phyloP scores from a whole-genome alignment of 2,888 invertebrate species.

The Pseudanteris insignis region DNA sequence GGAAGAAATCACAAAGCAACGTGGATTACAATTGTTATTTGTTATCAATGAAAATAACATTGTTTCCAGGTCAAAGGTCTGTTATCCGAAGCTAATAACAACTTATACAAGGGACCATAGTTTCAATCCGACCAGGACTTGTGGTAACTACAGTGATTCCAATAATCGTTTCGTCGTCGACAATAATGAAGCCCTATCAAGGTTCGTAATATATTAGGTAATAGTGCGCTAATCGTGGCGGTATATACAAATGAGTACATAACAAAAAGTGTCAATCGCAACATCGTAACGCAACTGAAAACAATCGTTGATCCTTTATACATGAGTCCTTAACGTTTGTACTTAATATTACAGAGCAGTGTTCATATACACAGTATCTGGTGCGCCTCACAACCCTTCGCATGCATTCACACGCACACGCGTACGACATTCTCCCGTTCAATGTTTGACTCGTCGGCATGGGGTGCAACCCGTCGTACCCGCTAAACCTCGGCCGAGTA shows the following conservation, averaged over 20 bases:
- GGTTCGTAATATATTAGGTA: slow-evolving; percentile 60
- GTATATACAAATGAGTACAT: slow-evolving; percentile 66
- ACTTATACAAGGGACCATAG: too few relatives aligned
- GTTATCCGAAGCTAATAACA: too few relatives aligned
- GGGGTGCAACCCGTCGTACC: slow-evolving; percentile 15
- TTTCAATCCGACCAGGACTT: too few relatives aligned
- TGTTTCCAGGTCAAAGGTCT: too few relatives aligned
- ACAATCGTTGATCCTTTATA: slow-evolving; percentile 53
- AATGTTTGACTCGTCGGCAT: slow-evolving; percentile 24
- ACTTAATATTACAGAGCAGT: slow-evolving; percentile 58
- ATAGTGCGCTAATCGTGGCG: slow-evolving; percentile 65
- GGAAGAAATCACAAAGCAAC: too few relatives aligned
- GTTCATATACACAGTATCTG: slow-evolving; percentile 47
- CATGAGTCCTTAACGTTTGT: slow-evolving; percentile 55
- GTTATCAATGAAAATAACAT: too few relatives aligned
- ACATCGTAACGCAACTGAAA: slow-evolving; percentile 45
- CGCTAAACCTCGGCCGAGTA: background rate
- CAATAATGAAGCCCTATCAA: slow-evolving; percentile 62
- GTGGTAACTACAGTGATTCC: too few relatives aligned
- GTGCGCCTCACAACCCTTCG: slow-evolving; percentile 21
- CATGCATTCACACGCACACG: slow-evolving; percentile 13
- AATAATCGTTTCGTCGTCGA: slow-evolving; percentile 50
- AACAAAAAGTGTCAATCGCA: slow-evolving; percentile 51
- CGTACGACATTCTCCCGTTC: slow-evolving; percentile 5
- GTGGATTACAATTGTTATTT: too few relatives aligned